Evolutionary conservation across 1,140 invertebrate species (phyloP).

Genomic region (Ostrea denselamellosa): DNA sequence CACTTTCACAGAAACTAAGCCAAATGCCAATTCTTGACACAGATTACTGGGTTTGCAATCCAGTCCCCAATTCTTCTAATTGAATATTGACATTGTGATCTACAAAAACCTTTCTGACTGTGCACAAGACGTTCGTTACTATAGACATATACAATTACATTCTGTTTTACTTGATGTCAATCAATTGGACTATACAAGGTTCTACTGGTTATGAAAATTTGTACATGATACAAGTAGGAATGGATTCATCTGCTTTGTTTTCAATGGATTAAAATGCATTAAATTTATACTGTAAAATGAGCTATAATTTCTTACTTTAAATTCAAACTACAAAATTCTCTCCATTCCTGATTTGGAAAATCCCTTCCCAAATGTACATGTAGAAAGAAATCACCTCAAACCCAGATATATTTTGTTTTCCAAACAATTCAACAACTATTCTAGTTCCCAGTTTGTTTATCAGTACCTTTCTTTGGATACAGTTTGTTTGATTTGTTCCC

Average conservation of each 20-base stretch:
- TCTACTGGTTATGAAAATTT: background rate
- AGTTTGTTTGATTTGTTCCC: slow-evolving; percentile 13
- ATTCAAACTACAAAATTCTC: background rate
- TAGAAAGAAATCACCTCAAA: background rate
- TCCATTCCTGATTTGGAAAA: background rate
- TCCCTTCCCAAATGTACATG: background rate
- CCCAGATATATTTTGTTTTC: background rate
- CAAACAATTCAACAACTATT: background rate
- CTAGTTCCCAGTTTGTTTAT: background rate
- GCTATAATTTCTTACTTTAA: background rate
- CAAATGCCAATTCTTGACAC: too few relatives aligned
- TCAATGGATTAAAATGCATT: background rate
- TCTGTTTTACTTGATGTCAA: background rate
- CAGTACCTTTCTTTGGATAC: slow-evolving; percentile 27
- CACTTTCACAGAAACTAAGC: too few relatives aligned
- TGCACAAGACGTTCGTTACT: background rate
- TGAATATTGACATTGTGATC: too few relatives aligned
- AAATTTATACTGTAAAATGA: background rate
- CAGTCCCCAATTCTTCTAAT: too few relatives aligned
- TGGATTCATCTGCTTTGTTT: background rate
- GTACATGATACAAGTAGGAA: background rate
- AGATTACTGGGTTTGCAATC: too few relatives aligned
- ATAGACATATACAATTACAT: too few relatives aligned
- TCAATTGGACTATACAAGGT: background rate
- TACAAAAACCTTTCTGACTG: background rate